Evolutionary conservation across 30 jellyfish, hydroid and myxozoan genomes (phyloP), one percentile per base, ranked within the genome.

Genomic region (Clytia hemisphaerica): DNA sequence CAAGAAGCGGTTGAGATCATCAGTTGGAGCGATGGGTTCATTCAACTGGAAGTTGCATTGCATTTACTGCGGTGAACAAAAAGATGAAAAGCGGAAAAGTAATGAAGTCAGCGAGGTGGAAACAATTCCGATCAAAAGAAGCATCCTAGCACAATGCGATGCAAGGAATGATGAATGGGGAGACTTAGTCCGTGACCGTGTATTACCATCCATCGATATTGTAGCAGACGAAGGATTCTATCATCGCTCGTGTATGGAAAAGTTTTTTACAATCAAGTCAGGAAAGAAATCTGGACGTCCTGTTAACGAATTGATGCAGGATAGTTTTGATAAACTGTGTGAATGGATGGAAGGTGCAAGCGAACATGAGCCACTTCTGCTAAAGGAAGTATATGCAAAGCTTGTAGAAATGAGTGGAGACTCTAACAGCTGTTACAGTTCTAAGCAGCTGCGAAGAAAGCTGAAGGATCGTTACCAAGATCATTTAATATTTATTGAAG

Each of bases 161-260:
- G n/a, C n/a, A n/a, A n/a, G n/a, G n/a, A n/a, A 65, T 65, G 78
- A 65, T 33, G 74, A 65, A 15, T 65, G 78, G 78, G 73, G 78
- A 6, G 37, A 38, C 2, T 4, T 35, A 37, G 78, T 65, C 9
- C n/a, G 35, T 9, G 40, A 18, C 14, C 72, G 78, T n/a, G n/a
- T 65, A 30, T 40, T 10, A 27, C 22, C 22, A 2, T 51, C 40
- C 22, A 72, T 16, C 7, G 83, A 72, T 58, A 27, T 72, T 1
- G 79, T 72, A 4, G 80, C 83, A 9, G 83, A 24, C 22, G 75
- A 57, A 38, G 83, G 78, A 53, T 7, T 45, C 34, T 72, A 72
- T 30, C 83, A 72, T 37, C 16, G 36, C 14, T 22, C 79, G 38
- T 72, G 83, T 53, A 50, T 29, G 64, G 10, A 46, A 12, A 30